Base-by-base conservation (phyloP, 1,140 invertebrate species). In the Lasioglossum albipes region DNA sequence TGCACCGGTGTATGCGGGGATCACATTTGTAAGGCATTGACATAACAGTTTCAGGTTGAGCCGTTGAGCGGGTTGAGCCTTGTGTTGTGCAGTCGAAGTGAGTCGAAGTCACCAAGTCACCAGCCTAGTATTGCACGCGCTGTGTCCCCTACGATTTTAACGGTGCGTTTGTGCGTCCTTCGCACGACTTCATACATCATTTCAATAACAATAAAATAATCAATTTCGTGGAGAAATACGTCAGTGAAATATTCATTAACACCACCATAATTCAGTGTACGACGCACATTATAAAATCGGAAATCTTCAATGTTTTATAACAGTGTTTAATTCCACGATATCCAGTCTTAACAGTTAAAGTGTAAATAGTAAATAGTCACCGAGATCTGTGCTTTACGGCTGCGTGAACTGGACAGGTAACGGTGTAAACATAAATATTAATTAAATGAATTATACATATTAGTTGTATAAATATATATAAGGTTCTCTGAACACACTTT, bases 51-150 rank as follows among this genome's bases (percentile, higher is more conserved):
- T 75, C 66, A n/a, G n/a, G 12, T 41, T 75, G 7, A 31, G 49
- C 69, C 73, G n/a, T n/a, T n/a, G n/a, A n/a, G n/a, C n/a, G n/a
- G n/a, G 12, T 41, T 75, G 7, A 31, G 49, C 69, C 73, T 22
- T 68, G 45, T 64, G 66, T 22, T 68, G 45, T 64, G 66, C 36
- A 74, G 66, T 76, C 64, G 57, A 54, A 76, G 76, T 41, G 36
- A 74, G 66, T 76, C 64, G 57, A 54, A 76, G 76, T 41, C 16
- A 70, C 31, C 79, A 1, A 27, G 1, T 27, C 27, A 1, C 1
- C 27, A 27, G 0, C 0, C 27, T 1, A 76, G 73, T 81, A 57
- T 62, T 78, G 57, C 42, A 65, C 59, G 79, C 75, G 79, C 79
- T 66, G 49, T 31, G 70, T 41, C 59, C 18, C 62, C 13, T 13